These are phyloP conservation scores for Apomyelois bistriatella DNA, from an alignment of 2,888 invertebrate genomes.

Conservation along the genomic window DNA sequence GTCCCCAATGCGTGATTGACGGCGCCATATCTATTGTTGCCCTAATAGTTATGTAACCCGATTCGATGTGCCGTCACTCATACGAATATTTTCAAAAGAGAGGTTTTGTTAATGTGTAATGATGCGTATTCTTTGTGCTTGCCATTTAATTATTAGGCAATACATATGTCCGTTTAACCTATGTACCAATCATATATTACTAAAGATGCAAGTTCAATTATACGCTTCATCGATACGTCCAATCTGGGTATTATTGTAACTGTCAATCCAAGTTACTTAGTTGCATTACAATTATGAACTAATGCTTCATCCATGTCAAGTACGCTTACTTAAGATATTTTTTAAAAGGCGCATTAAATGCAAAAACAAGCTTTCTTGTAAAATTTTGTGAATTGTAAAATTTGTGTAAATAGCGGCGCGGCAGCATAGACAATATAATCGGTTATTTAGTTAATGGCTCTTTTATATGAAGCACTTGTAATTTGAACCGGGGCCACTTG, in stretches of 20 bases:
- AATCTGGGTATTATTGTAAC: conserved; percentile 27
- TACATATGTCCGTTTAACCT: conserved; percentile 57
- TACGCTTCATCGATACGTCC: conserved; percentile 34
- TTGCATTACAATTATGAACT: conserved; percentile 15
- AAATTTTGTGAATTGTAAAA: conserved; percentile 13
- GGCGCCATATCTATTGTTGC: conserved; percentile 59
- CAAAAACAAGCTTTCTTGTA: conserved; percentile 25
- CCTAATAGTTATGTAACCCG: conserved; percentile 60
- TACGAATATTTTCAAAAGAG: conserved; percentile 58
- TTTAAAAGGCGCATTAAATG: neutral
- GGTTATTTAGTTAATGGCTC: conserved; percentile 26
- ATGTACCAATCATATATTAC: conserved; percentile 52
- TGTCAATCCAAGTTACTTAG: conserved; percentile 23
- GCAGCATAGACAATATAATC: conserved; percentile 10
- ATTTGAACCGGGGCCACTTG: conserved; percentile 26
- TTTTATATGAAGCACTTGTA: conserved; percentile 30
- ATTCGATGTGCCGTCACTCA: conserved; percentile 71
- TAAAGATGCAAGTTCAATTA: conserved; percentile 39
- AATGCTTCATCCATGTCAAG: too few species aligned
- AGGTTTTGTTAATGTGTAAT: conserved; percentile 72
- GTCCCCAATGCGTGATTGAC: conserved; percentile 74
- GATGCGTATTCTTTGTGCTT: conserved; percentile 69
- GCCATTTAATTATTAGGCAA: conserved; percentile 76
- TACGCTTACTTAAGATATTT: neutral
- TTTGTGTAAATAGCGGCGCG: neutral